Evolutionary conservation across 2,888 invertebrate genomes (phyloP), one percentile per base, ranked within the genome.

Genomic region (Heliconius ethilla): DNA sequence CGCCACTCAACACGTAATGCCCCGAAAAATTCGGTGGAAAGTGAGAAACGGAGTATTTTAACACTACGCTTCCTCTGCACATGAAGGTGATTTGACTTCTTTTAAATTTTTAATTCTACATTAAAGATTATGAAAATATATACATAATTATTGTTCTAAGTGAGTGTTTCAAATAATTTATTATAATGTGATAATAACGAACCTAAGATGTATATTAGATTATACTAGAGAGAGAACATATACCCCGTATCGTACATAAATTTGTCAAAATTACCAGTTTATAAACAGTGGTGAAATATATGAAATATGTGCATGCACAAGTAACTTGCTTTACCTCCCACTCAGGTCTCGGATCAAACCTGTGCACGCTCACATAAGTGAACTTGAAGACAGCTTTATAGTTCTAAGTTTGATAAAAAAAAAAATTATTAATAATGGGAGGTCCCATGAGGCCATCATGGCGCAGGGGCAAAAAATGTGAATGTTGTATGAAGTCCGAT

Each of bases 261-360:
- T 65, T 63, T 74, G 63, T 62, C 74, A 74, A 29, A 62, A 74
- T 63, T 69, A 63, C 74, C 11, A 63, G 37, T 27, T 62, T 63
- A 73, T 74, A 62, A 65, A 45, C 40, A 63, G 63, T 40, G 74
- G 25, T 63, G 63, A 62, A 74, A 74, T 74, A 74, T 65, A 74
- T 45, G 40, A 74, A 74, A 74, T 74, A 74, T 27, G 65, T 74
- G 74, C 63, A 74, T 74, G 22, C 40, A 74, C 74, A 74, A 74
- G 63, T 45, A 88, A 88, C 85, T 91, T 91, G 93, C 92, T 93
- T 91, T 83, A 86, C 86, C 93, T 91, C 93, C 93, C 93, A 93
- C 92, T 80, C 74, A 22, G 37, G 40, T 45, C 63, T 27, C 18
- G 18, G 37, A 62, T 27, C 63, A 25, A 18, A 89, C 89, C 90